phyloP scores from a whole-genome alignment of 2,888 invertebrate species.

The Mythimna pallens region DNA sequence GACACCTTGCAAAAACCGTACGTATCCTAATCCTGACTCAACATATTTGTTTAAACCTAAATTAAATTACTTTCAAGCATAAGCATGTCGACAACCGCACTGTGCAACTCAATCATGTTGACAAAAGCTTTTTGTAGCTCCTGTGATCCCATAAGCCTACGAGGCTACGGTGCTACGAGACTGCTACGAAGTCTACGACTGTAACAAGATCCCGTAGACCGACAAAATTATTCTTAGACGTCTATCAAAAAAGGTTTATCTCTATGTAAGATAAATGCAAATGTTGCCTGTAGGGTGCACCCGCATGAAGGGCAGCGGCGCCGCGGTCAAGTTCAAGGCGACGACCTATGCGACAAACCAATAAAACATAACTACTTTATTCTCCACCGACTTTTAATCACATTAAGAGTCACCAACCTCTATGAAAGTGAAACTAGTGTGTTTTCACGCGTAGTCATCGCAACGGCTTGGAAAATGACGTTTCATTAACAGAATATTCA shows the following conservation, averaged over 20 bases:
- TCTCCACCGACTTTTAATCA: slow-evolving; percentile 45
- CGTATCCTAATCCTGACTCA: too few species aligned
- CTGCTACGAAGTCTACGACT: slow-evolving; percentile 26
- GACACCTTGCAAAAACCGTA: too few species aligned
- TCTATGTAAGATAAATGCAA: slow-evolving; percentile 39
- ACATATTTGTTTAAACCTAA: too few species aligned
- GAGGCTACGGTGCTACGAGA: slow-evolving; percentile 25
- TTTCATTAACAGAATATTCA: not conserved
- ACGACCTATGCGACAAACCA: slow-evolving; percentile 56
- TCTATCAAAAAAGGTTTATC: not conserved
- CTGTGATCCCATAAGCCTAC: slow-evolving; percentile 4
- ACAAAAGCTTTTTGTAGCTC: slow-evolving; percentile 1
- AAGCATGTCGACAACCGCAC: too few species aligned
- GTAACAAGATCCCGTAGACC: slow-evolving; percentile 11
- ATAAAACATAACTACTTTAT: slow-evolving; percentile 57
- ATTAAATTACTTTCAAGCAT: too few species aligned
- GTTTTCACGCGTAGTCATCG: not conserved
- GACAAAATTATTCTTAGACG: not conserved
- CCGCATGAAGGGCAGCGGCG: slow-evolving; percentile 51
- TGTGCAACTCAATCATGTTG: too few species aligned
- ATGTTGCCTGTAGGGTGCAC: slow-evolving; percentile 38
- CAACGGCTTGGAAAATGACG: slow-evolving; percentile 14
- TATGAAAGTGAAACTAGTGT: slow-evolving; percentile 8
- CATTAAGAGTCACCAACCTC: slow-evolving; percentile 18
- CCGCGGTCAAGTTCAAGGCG: slow-evolving; percentile 66